Evolutionary conservation across 2,797 vertebrate genomes (phyloP).

Genomic region (Falco rusticolus): DNA sequence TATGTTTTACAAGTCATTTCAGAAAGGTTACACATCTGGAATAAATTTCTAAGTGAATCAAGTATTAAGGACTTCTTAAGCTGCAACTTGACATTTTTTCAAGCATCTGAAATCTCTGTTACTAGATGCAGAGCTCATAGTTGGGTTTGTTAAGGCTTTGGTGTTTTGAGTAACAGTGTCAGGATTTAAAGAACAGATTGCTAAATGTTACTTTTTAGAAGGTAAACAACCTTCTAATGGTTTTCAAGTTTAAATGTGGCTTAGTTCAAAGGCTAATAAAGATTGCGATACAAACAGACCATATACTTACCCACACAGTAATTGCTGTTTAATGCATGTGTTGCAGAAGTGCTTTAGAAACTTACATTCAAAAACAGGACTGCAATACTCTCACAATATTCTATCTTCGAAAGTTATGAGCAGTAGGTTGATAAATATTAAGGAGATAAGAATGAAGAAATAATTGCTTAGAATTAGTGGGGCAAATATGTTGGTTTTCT

Average conservation of each 20-base stretch:
- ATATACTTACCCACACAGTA: neutral
- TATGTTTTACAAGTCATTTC: neutral
- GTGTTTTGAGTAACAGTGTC: neutral
- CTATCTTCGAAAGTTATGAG: neutral
- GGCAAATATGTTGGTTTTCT: neutral
- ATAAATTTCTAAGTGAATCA: neutral
- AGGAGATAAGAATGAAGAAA: neutral
- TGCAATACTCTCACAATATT: neutral
- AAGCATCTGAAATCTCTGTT: neutral
- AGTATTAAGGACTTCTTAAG: neutral
- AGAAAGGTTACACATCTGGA: neutral
- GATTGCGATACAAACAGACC: neutral
- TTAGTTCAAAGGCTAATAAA: neutral
- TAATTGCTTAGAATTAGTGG: neutral
- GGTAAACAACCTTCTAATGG: neutral
- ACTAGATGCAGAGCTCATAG: neutral
- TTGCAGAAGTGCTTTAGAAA: neutral
- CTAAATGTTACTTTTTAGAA: neutral
- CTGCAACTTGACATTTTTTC: neutral
- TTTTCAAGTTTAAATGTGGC: neutral
- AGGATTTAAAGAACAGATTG: neutral
- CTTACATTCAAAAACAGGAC: neutral
- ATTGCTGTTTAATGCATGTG: neutral
- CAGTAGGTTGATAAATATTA: neutral
- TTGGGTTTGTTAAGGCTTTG: neutral